Base-by-base conservation (phyloP, 2,888 invertebrate genomes). In the Drosophila koepferae region DNA sequence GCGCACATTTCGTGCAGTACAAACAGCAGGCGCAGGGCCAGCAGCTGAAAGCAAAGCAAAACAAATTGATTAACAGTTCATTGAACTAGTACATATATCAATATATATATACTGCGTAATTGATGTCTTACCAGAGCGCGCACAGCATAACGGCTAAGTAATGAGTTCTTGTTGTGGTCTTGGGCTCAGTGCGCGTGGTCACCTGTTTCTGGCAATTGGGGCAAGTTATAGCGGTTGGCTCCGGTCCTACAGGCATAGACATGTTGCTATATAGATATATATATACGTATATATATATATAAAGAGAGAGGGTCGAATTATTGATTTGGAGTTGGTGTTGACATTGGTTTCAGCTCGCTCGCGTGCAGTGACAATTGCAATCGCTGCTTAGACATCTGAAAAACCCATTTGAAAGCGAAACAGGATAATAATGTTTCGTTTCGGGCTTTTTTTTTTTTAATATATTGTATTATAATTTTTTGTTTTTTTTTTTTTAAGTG, bases 11-110 rank as follows among this genome's bases (percentile, higher is more conserved):
- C 78, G 94, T 92, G 82, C 94, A 95, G 83, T 95, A 95, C 2
- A 95, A 94, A 12, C 94, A 81, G 58, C 94, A 93, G 40, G 94
- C 93, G 74, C 94, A 95, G 1, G 94, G 94, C 93, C 94, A 94
- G 59, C 90, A 91, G 34, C 93, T 93, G 75, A 5, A 16, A 48
- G 5, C 23, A 46, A 14, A 3, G 36, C 10, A 46, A 46, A 28
- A 2, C 14, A 16, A 40, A 40, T 6, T 34, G 23, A 18, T 8
- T 14, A n/a, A 7, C 7, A 43, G 31, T 31, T 31, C 58, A 10
- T 9, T 1, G 0, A 18, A 36, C 1, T 28, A 16, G 38, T 16
- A 1, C 0, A 18, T 36, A 34, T 51, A 20, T 14, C n/a, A n/a
- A 23, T 23, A 14, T 5, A 16, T n/a, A 18, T 31, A 14, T 14